These are phyloP conservation scores for Oryzias melastigma DNA, from an alignment of 2,113 vertebrate genomes.

Conservation along the genomic window DNA sequence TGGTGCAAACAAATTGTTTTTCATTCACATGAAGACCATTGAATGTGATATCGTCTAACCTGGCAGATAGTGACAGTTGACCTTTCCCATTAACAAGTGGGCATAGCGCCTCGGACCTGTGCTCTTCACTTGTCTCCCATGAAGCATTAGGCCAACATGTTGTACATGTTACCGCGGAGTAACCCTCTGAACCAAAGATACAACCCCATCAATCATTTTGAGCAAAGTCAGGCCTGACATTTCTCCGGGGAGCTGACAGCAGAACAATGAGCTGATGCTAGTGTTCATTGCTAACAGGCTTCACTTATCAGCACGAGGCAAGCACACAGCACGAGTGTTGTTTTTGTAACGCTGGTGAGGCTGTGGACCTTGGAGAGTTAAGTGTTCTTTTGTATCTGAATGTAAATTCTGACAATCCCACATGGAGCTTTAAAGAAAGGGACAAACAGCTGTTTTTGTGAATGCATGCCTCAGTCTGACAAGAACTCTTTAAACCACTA, in stretches of 20 bases:
- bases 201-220: conserved; percentile 61
- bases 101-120: conserved; percentile 14
- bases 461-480: no score
- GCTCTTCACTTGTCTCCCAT: conserved; percentile 41
- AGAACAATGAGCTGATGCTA: conserved; percentile 53
- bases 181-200: conserved; percentile 59
- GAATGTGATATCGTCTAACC: conserved; percentile 32
- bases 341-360: not conserved
- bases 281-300: conserved; percentile 51
- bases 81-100: conserved; percentile 56
- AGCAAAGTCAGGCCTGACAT: conserved; percentile 53
- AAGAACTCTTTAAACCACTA: no score
- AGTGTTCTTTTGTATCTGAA: not conserved
- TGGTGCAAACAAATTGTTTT: not conserved
- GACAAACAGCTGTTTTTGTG: not conserved
- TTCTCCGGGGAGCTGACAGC: conserved; percentile 55
- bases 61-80: conserved; percentile 49
- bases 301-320: conserved; percentile 40
- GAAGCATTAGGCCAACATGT: conserved; percentile 54
- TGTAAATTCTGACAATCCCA: not conserved
- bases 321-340: not conserved
- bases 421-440: not conserved
- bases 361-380: not conserved
- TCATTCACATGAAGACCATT: conserved; percentile 6
- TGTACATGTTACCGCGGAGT: conserved; percentile 51